Evolutionary conservation across 2,797 vertebrate genomes (phyloP), one percentile per base, ranked within the genome.

Genomic region (Picus viridis): DNA sequence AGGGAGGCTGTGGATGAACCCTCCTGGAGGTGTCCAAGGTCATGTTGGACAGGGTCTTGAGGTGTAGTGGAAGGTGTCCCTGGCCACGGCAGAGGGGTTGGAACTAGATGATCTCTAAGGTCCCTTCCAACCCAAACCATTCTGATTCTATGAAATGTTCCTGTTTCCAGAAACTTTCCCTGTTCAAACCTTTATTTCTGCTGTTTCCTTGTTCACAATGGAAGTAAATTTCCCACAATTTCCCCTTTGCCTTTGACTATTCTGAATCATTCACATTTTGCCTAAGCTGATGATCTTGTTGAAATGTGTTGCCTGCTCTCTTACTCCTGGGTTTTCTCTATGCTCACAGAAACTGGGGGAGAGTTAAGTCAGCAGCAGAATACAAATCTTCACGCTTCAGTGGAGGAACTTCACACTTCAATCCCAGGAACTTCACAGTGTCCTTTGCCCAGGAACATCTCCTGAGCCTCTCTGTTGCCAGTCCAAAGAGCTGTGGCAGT

Each of bases 251-350:
- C 78, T 85, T 83, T 86, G 27, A 9, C 64, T 51, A n/a, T 47
- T 64, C 24, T 29, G 6, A 53, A 3, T 43, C 26, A 36, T 47
- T 69, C 32, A 32, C 41, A 45, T 39, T 58, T 72, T 80, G 56
- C 26, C 5, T 7, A 30, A 83, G 8, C 39, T 49, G 36, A 8
- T 43, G 32, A 53, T 47, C 39, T 53, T 47, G 4, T 56, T 65
- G 54, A 72, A 80, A 45, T 2, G 2, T 0, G 0, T 78, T 36
- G 30, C 18, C 47, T 78, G 62, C 23, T 23, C 23, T 32, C 3
- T 34, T 73, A 29, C 12, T 72, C 6, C 27, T 39, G 56, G 30
- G 18, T 78, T 77, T 51, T 71, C 45, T 80, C 9, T 24, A 27
- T 1, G 2, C 22, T 15, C 26, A 30, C 11, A 77, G 65, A 72